Evolutionary conservation across 2,888 invertebrate genomes (phyloP), one percentile per base, ranked within the genome.

Genomic region (Therioaphis trifolii): DNA sequence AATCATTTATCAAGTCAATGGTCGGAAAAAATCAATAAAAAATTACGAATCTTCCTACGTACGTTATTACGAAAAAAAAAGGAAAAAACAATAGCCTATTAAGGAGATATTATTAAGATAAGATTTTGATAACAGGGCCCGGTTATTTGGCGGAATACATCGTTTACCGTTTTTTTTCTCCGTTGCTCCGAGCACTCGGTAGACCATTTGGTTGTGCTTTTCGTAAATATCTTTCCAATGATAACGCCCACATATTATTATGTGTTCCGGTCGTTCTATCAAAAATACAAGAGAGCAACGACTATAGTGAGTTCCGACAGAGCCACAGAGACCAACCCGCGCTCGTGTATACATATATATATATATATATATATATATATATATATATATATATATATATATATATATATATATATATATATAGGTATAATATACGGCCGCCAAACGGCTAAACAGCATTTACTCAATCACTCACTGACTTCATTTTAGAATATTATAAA

Each of bases 231-330:
- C 71, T 58, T 49, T 63, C 49, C 15, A 35, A 82, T 72, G 72
- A 82, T 82, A 72, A 82, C 80, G 80, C 80, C 80, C 35, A 82
- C 80, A 52, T 72, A 63, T 46, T 80, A 46, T 68, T 52, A 78
- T 78, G 68, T 55, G 63, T 72, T 74, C 71, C 79, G 61, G 49
- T 82, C 21, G 40, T 72, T 82, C 63, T 49, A 63, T 82, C 72
- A 74, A 82, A 82, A 72, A 61, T 52, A 61, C 35, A 68, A 68
- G 40, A 68, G 49, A 66, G 21, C 35, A 61, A 55, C 74, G 24
- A 61, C n/a, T n/a, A n/a, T n/a, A n/a, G 76, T 61, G 15, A 29
- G 63, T 27, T 24, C 49, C 35, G 46, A 49, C 27, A 61, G 61
- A 61, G 52, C 5, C 27, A 4, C 35, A 27, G 18, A 76, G 63